Evolutionary conservation across 1,140 invertebrate genomes (phyloP), one percentile per base, ranked within the genome.

Genomic region (Zaprionus gabonicus): DNA sequence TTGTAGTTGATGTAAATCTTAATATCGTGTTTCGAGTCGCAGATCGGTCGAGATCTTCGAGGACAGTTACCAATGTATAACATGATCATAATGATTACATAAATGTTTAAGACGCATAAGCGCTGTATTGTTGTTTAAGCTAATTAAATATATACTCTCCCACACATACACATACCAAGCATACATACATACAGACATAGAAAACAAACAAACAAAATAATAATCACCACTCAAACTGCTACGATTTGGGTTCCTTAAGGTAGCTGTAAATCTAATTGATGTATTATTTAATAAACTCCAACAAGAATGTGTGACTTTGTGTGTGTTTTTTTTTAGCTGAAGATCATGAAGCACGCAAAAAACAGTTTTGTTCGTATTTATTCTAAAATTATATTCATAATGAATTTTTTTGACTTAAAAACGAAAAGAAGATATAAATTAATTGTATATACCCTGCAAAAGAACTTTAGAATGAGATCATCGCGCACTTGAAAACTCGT

Each of bases 211-310:
- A 36, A 23, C 23, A 23, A 12, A n/a, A 28, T 25, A 23, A 25
- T 53, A 31, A 49, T 20, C 25, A 44, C 25, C 23, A 64, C 17
- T 60, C 34, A 73, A 59, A 62, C 10, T 62, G 71, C 49, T 62
- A 28, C 23, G 27, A 67, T 31, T 51, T 38, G 34, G 49, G 36
- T n/a, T 67, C 17, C 36, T 62, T 60, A 60, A 74, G 60, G 57
- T 69, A 74, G 57, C 28, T 59, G 34, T 68, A 68, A 68, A 73
- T 60, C 44, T 17, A 67, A 55, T 68, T 55, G 64, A 73, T 69
- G 71, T 74, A 74, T 69, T 69, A 73, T 73, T 59, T 23, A 67
- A 53, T 59, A 49, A 73, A 67, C 46, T 46, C 9, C 2, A 46
- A 46, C n/a, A 46, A 20, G 41, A 46, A 46, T 17, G 41, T 46